Evolutionary conservation across 2,888 invertebrate species (phyloP), one percentile per base, ranked within the genome.

Genomic region (Philereme transversata): DNA sequence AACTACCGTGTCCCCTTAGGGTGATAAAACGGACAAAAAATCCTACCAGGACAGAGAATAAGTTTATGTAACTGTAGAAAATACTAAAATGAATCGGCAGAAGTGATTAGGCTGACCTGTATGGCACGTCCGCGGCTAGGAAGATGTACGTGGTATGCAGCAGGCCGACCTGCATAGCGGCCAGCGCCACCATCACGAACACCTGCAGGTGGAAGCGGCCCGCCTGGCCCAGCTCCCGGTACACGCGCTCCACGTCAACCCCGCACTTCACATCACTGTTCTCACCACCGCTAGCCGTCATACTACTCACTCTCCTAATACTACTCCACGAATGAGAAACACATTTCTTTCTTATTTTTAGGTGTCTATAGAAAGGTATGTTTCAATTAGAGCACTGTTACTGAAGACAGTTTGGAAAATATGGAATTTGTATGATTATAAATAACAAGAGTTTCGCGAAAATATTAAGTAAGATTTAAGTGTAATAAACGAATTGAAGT

Each of bases 131-230:
- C 2, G 89, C 94, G 0, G 94, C 93, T 4, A 94, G 87, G 83
- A 94, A 94, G 65, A 93, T 92, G 76, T 94, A 94, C 4, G 92
- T 93, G 65, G 94, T 87, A 67, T 93, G 93, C 71, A 93, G 90
- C 70, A 93, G 69, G 7, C 94, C 93, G 1, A 93, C 91, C 71
- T 94, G 91, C 50, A 92, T 75, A 4, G 93, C 88, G 0, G 87
- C 92, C 61, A 94, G 72, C 52, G 86, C 85, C 48, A 79, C 78
- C 78, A 88, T 66, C 67, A 65, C 75, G 65, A 83, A 84, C 64
- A 80, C 72, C 33, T 75, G 69, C 67, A 76, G 55, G 68, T 89
- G 89, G 79, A 86, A 90, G 52, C 78, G 73, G 3, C 88, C 86
- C n/a, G 80, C 76, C 68, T 81, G 83, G 0, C 90, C 90, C 74